Evolutionary conservation across 2,113 vertebrate species (phyloP).

Genomic region (Gila orcuttii): DNA sequence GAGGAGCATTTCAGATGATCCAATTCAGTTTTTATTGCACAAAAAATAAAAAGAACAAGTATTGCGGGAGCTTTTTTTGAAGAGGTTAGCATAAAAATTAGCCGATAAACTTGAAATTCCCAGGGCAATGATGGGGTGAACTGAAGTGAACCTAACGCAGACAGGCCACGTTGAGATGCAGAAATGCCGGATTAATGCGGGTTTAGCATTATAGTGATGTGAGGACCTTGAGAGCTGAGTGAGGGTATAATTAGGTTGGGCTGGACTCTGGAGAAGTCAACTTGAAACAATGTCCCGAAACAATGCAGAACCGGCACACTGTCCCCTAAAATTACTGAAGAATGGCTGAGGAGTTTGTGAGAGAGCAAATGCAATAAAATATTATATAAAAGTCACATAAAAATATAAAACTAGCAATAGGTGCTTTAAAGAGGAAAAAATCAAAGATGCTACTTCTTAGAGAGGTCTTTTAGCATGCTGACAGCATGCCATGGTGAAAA

Average conservation of each 20-base stretch:
- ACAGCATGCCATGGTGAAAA: neutral
- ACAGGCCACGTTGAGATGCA: neutral
- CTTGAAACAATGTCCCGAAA: constrained; percentile 21
- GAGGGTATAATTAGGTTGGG: constrained; percentile 11
- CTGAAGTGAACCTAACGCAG: constrained; percentile 21
- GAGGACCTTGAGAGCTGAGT: constrained; percentile 14
- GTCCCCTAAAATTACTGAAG: constrained; percentile 49
- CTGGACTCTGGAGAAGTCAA: constrained; percentile 4
- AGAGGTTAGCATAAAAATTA: constrained; percentile 20
- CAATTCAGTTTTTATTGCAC: neutral
- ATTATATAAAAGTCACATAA: neutral
- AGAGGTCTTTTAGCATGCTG: constrained; percentile 7
- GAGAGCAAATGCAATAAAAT: neutral
- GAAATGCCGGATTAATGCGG: neutral
- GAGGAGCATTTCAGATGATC: constrained; percentile 35
- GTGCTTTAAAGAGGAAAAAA: no score
- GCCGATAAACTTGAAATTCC: constrained; percentile 15
- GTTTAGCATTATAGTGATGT: neutral
- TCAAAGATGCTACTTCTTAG: neutral
- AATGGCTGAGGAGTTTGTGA: constrained; percentile 1
- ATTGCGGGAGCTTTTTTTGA: constrained; percentile 28
- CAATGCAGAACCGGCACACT: constrained; percentile 23
- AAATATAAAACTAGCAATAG: neutral
- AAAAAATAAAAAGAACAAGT: constrained; percentile 7
- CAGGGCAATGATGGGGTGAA: neutral